Base-by-base conservation (phyloP, 2,797 vertebrate genomes). In the Betta splendens region DNA sequence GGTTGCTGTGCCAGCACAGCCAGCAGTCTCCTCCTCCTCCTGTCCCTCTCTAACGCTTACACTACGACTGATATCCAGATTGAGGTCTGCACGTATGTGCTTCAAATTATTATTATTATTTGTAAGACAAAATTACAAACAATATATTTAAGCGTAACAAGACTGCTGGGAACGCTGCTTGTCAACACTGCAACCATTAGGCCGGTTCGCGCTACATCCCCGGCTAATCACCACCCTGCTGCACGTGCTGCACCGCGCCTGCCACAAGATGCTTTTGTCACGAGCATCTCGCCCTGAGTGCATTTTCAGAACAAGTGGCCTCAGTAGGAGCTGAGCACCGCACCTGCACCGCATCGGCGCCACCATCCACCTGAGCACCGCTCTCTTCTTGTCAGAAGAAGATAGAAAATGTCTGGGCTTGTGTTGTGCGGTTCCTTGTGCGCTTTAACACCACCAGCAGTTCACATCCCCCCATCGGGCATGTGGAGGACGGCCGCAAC, bases 11-110 rank as follows among this genome's bases (percentile, higher is more conserved):
- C 62, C 77, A 43, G 69, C 50, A 61, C 64, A 58, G 61, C 61
- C 72, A 80, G 80, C 83, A 83, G 82, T 85, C 81, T 31, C 11
- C 54, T 77, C 70, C 70, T 79, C 75, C 75, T 84, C 70, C 76
- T 75, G 63, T 73, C 48, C 53, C 60, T 75, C 48, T 22, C 22
- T 51, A 53, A 48, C 16, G 23, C 33, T 61, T 16, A 44, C 66
- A n/a, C n/a, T n/a, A 68, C 18, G 13, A 40, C 1, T n/a, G 4
- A 33, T 18, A 22, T 54, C 63, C 49, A 37, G 37, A 61, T 52
- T 60, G 13, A 69, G 15, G 25, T 2, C 32, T 12, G 9, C 3
- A 21, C 8, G 6, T 33, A 15, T 1, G 13, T 33, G 32, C 37
- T 42, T 39, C 12, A 60, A 3, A 51, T 36, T 7, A 7, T 36